Evolutionary conservation across 2,113 vertebrate species (phyloP).

Genomic region (Plotosus lineatus): DNA sequence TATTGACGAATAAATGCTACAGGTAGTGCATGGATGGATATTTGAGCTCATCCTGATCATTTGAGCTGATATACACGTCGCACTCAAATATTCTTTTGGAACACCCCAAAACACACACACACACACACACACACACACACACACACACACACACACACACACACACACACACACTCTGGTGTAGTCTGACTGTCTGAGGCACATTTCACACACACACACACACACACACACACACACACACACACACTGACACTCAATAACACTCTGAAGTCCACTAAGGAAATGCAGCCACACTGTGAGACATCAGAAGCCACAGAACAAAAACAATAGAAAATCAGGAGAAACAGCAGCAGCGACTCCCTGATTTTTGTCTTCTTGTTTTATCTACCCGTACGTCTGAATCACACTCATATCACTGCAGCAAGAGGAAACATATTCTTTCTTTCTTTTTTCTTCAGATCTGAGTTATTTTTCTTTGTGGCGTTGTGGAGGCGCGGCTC

Average conservation of each 20-base stretch:
- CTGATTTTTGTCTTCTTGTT: background rate
- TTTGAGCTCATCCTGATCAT: background rate
- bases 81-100: background rate
- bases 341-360: conserved; percentile 45
- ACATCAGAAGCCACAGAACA: conserved; percentile 55
- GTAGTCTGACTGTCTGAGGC: background rate
- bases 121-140: background rate
- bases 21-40: too few relatives aligned
- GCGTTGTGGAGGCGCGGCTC: conserved; percentile 16
- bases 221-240: conserved; percentile 63
- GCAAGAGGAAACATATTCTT: background rate
- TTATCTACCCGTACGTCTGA: background rate
- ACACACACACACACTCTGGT: background rate
- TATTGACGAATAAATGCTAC: too few relatives aligned
- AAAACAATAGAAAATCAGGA: background rate
- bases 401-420: background rate
- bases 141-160: background rate
- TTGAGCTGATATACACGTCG: background rate
- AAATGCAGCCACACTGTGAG: conserved; percentile 60
- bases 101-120: background rate
- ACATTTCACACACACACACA: background rate
- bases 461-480: background rate
- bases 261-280: conserved; percentile 60
- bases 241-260: conserved; percentile 60
- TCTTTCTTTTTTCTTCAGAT: background rate